These are phyloP conservation scores for Machimus atricapillus DNA, from an alignment of 2,888 invertebrate genomes.

Conservation along the genomic window DNA sequence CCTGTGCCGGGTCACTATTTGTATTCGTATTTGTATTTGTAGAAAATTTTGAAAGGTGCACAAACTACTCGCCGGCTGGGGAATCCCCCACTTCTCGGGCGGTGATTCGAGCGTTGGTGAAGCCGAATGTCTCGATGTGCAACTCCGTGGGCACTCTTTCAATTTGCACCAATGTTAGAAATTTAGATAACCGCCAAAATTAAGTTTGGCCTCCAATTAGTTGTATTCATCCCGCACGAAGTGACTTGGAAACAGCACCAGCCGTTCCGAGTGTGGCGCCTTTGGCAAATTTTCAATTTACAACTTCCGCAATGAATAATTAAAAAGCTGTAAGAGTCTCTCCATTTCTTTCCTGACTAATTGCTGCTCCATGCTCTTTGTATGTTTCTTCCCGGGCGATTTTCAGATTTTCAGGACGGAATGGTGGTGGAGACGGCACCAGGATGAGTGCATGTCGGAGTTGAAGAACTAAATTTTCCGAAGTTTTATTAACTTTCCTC, in stretches of 20 bases:
- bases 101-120: background rate
- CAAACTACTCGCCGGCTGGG: background rate
- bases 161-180: background rate
- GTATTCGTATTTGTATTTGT: no score
- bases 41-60: background rate
- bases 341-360: background rate
- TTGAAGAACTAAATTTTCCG: background rate
- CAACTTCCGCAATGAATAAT: slow-evolving; percentile 19
- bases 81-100: no score
- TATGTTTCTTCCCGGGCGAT: background rate
- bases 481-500: background rate
- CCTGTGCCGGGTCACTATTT: no score
- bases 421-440: background rate
- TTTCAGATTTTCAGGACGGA: background rate
- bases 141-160: background rate
- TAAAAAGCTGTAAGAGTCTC: slow-evolving; percentile 3
- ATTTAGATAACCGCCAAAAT: slow-evolving; percentile 7
- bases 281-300: slow-evolving; percentile 15
- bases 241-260: background rate
- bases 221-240: background rate
- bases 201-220: slow-evolving; percentile 19
- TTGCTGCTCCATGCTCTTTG: slow-evolving; percentile 7
- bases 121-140: background rate
- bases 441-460: background rate
- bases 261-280: background rate